These are phyloP conservation scores for Zeugodacus cucurbitae DNA, from an alignment of 1,140 invertebrate species.

Conservation along the genomic window DNA sequence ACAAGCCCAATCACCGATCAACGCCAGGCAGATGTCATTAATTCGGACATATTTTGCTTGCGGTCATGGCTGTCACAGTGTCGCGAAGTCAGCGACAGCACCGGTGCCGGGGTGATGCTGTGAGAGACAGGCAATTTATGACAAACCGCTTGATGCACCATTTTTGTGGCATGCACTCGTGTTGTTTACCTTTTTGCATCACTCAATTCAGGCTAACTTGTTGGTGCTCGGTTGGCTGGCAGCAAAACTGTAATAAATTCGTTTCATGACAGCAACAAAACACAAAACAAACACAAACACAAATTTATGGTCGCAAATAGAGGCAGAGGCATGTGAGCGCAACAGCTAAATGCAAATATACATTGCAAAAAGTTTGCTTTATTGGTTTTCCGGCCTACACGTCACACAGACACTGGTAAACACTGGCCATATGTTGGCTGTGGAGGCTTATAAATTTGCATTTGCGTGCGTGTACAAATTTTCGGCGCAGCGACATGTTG, in stretches of 20 bases:
- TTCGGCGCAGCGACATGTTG: conserved; percentile 21
- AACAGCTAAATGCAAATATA: background rate
- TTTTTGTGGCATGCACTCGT: background rate
- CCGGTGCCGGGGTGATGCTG: background rate
- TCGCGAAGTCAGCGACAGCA: background rate
- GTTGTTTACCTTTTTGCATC: background rate
- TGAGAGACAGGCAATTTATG: background rate
- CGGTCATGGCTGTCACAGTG: background rate
- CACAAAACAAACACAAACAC: conserved; percentile 19
- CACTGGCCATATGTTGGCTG: background rate
- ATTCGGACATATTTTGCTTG: conserved; percentile 1
- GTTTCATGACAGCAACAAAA: background rate
- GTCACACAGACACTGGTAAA: background rate
- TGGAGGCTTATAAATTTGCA: background rate
- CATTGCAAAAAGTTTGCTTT: background rate
- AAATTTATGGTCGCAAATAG: background rate
- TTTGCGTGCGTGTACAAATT: background rate
- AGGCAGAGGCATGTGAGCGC: background rate
- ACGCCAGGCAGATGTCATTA: conserved; percentile 17
- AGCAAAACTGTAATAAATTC: conserved; percentile 25
- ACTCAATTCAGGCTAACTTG: background rate
- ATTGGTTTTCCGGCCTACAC: background rate
- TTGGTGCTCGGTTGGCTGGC: background rate
- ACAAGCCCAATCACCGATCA: background rate
- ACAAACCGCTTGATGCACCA: background rate